These are phyloP conservation scores for Sinocyclocheilus grahami DNA, from an alignment of 2,113 vertebrate genomes.

Conservation along the genomic window DNA sequence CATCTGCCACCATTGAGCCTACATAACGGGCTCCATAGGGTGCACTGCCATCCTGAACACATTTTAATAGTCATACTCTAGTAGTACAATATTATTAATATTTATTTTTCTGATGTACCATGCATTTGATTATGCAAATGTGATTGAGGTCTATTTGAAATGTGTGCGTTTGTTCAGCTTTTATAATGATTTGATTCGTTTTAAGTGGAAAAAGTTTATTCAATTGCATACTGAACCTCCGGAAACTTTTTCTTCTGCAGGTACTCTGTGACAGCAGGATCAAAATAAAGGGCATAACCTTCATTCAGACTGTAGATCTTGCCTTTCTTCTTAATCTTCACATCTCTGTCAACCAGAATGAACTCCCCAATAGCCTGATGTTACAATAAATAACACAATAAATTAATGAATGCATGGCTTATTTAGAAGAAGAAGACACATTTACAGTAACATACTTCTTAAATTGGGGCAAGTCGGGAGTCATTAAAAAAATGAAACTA, in stretches of 20 bases:
- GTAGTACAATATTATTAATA: background rate
- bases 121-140: background rate
- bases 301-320: conserved; percentile 93
- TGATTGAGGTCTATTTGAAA: background rate
- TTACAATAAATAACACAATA: background rate
- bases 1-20: conserved; percentile 96
- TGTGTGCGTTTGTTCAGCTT: background rate
- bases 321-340: conserved; percentile 89
- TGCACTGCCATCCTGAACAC: conserved; percentile 84
- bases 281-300: conserved; percentile 86
- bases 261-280: conserved; percentile 83
- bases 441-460: too few relatives aligned
- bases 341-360: conserved; percentile 86
- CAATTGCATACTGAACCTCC: conserved; percentile 67
- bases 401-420: background rate
- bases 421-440: background rate
- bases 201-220: background rate
- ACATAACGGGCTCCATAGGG: conserved; percentile 89
- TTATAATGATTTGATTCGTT: background rate
- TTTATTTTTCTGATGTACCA: background rate
- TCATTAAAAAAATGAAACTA: too few relatives aligned
- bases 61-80: background rate
- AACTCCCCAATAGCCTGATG: conserved; percentile 91
- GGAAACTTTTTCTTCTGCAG: conserved; percentile 91
- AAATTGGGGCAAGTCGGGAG: too few relatives aligned